A percentile compares a stretch with the other conserved stretches of the same genome.
These are phyloP conservation scores for Zelostemma sp. DNA, from an alignment of 1,140 invertebrate species.

Conservation along the genomic window DNA sequence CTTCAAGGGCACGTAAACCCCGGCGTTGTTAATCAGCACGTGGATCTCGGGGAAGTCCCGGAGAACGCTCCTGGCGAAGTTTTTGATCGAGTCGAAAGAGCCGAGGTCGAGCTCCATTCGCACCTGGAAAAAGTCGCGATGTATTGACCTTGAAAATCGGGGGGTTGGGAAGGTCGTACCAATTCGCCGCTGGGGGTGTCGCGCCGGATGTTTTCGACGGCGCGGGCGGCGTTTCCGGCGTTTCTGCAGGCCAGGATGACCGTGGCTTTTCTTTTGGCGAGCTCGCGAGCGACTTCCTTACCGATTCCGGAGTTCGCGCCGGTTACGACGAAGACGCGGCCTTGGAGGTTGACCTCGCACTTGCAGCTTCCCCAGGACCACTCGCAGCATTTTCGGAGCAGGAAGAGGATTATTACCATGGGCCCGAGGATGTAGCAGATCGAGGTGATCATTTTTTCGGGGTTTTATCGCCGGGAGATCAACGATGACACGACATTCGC, in stretches of 20 bases:
- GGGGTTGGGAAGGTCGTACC: slow-evolving; percentile 62
- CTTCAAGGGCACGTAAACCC: slow-evolving; percentile 73
- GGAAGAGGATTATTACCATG: slow-evolving; percentile 54
- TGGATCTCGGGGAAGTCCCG: slow-evolving; percentile 75
- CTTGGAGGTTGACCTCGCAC: slow-evolving; percentile 65
- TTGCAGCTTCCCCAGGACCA: slow-evolving; percentile 67
- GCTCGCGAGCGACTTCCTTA: slow-evolving; percentile 78
- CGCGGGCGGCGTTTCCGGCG: slow-evolving; percentile 73
- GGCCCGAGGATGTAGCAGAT: slow-evolving; percentile 63
- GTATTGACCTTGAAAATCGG: not conserved
- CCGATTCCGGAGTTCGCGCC: slow-evolving; percentile 87
- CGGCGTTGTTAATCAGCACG: slow-evolving; percentile 85
- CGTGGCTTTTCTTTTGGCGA: slow-evolving; percentile 76
- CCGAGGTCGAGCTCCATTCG: slow-evolving; percentile 80
- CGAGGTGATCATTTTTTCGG: slow-evolving; percentile 57
- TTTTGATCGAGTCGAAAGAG: slow-evolving; percentile 78
- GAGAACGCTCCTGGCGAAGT: slow-evolving; percentile 77
- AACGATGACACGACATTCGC: too few relatives aligned
- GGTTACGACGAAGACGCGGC: slow-evolving; percentile 81
- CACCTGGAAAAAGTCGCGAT: slow-evolving; percentile 72
- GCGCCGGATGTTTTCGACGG: slow-evolving; percentile 74
- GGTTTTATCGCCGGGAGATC: too few relatives aligned
- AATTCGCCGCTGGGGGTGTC: slow-evolving; percentile 72
- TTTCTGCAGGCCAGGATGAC: slow-evolving; percentile 83
- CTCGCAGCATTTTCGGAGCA: slow-evolving; percentile 69